Evolutionary conservation across 2,113 vertebrate species (phyloP), one percentile per base, ranked within the genome.

Genomic region (Periophthalmodon schlosseri): DNA sequence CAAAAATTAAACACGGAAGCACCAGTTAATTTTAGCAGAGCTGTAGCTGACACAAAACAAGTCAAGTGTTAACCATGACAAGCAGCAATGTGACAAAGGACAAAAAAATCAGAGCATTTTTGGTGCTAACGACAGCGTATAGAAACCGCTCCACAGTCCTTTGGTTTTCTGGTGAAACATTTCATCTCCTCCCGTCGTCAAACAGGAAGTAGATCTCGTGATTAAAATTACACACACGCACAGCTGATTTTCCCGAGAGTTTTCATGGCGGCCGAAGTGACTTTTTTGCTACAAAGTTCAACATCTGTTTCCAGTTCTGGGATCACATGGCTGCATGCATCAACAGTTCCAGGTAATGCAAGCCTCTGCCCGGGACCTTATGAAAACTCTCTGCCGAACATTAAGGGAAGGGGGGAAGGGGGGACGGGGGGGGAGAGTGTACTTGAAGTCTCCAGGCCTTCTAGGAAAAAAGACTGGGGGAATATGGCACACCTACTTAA

Each of bases 331-430:
- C 73, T 87, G 78, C 73, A 84, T 79, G 84, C 87, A 86, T 89
- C 91, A 84, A 88, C 89, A 91, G 86, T 89, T 91, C 86, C 83
- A 89, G 90, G 92, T 92, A 91, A 90, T 39, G 79, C 73, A 84
- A 87, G 76, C 84, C 84, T 77, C 23, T 56, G 76, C 57, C 84
- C n/a, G 86, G 82, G 87, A 82, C 80, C 89, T 88, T 84, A 81
- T 79, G 76, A 87, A 91, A 91, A 87, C 79, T 20, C 76, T 87
- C 82, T 74, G 80, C 83, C 75, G 81, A 86, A 73, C 81, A 39
- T 84, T 83, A 44, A 71, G 28, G 65, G 58, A 33, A 81, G 36
- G 28, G 65, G 58, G 36, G n/a, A n/a, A n/a, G n/a, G n/a, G n/a
- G n/a, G n/a, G n/a, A n/a, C n/a, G n/a, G n/a, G n/a, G 36, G 28